Conservation (phyloP, 2,113 vertebrate species). For the Aphyosemion australe region DNA sequence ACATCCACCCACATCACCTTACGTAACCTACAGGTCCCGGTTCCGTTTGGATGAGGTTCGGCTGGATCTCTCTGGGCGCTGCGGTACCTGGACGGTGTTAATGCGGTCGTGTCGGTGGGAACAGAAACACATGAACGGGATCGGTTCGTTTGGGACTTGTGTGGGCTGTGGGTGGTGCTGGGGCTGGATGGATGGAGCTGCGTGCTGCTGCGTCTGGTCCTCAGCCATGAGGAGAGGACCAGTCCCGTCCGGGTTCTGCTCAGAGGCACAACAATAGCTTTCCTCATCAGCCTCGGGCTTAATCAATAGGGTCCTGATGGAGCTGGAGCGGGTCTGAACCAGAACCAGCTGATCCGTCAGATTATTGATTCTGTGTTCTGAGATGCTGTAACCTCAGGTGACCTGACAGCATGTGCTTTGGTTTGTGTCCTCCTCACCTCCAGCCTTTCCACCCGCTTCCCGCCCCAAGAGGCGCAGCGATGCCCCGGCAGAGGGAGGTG, state of each 20-base stretch:
- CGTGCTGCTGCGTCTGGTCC: background rate
- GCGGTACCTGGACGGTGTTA: slow-evolving; percentile 65
- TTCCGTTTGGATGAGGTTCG: slow-evolving; percentile 48
- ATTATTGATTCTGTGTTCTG: slow-evolving; percentile 49
- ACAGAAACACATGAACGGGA: slow-evolving; percentile 55
- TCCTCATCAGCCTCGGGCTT: slow-evolving; percentile 34
- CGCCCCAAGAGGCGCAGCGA: slow-evolving; percentile 55
- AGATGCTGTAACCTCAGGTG: slow-evolving; percentile 48
- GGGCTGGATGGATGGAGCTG: slow-evolving; percentile 15
- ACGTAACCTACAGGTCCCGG: slow-evolving; percentile 51
- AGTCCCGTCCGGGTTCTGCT: slow-evolving; percentile 37
- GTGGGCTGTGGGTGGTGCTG: slow-evolving; percentile 23
- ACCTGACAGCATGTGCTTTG: slow-evolving; percentile 34
- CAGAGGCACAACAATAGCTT: slow-evolving; percentile 58
- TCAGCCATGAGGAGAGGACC: slow-evolving; percentile 45
- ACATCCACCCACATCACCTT: slow-evolving; percentile 65
- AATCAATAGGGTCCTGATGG: slow-evolving; percentile 31
- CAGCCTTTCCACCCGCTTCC: slow-evolving; percentile 24
- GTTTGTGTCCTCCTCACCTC: background rate
- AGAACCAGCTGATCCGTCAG: slow-evolving; percentile 39
- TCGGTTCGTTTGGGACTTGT: no score
- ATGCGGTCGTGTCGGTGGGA: slow-evolving; percentile 73
- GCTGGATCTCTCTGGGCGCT: slow-evolving; percentile 63
- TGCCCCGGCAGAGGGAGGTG: slow-evolving; percentile 45
- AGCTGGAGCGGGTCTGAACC: no score